Base-by-base conservation (phyloP, 2,797 vertebrate genomes). In the Alosa sapidissima region DNA sequence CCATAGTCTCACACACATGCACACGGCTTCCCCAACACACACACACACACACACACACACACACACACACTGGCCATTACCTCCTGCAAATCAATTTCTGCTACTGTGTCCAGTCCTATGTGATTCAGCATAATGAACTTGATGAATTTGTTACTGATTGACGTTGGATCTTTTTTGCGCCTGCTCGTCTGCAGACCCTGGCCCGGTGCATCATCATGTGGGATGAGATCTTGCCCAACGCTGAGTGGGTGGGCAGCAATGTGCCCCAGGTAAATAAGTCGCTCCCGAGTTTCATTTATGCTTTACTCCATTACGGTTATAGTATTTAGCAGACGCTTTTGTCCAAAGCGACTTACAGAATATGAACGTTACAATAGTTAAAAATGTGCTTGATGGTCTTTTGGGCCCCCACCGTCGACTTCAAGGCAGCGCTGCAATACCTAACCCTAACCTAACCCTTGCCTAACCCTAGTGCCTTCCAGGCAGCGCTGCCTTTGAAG, bases 131-230 rank as follows among this genome's bases (percentile, higher is more conserved):
- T 16, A 45, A 41, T 75, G 36, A 41, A 14, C 19, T 14, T 82
- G 41, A 41, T 75, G 36, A 41, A 14, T 45, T 14, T 82, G 28
- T 8, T 86, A 48, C 0, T 83, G 6, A 19, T 58, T 58, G 55
- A n/a, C 55, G 6, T 58, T 58, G 6, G 19, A 21, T 58, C 55
- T n/a, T 58, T 2, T 45, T 45, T 81, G 45, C 51, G 28, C 19
- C 54, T 16, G 47, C 82, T 75, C 82, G 82, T 84, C 86, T 84
- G 84, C 88, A 99, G 98, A 99, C 98, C 68, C 94, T 99, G 84
- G 98, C 98, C 87, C 96, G 97, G 65, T 98, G 98, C 91, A 95
- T 99, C 87, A 99, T 99, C 93, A 94, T 99, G 94, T 99, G 98
- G 98, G 98, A 99, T 92, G 98, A 99, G 91, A 99, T 99, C 92